Evolutionary conservation across 2,888 invertebrate species (phyloP).

Genomic region (Steromphala cineraria): DNA sequence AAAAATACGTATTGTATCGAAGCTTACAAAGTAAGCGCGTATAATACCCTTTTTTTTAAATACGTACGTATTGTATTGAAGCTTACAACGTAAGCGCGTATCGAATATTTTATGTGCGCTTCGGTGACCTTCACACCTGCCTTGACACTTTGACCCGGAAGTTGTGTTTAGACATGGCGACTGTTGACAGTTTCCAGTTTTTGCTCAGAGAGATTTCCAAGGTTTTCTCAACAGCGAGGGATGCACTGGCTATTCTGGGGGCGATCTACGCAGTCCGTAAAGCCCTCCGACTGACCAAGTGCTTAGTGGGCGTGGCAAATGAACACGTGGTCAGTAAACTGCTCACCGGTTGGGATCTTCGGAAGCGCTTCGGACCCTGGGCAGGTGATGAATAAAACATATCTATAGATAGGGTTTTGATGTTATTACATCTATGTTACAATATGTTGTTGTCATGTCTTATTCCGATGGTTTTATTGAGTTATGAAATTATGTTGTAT

Average conservation of each 20-base stretch:
- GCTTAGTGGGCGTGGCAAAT: conserved; percentile 49
- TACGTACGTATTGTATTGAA: too few relatives aligned
- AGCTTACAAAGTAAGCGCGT: too few relatives aligned
- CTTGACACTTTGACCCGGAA: background rate
- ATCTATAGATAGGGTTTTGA: too few relatives aligned
- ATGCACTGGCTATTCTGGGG: conserved; percentile 65
- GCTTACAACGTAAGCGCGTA: too few relatives aligned
- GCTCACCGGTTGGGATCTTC: conserved; percentile 47
- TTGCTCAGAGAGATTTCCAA: conserved; percentile 54
- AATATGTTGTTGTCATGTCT: too few relatives aligned
- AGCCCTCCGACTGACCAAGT: conserved; percentile 38
- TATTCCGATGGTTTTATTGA: too few relatives aligned
- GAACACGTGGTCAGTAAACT: conserved; percentile 57
- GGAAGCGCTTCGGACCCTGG: conserved; percentile 87
- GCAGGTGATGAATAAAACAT: conserved; percentile 82
- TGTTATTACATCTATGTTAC: too few relatives aligned
- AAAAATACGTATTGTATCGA: too few relatives aligned
- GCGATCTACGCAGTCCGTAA: conserved; percentile 58
- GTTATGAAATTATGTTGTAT: too few relatives aligned
- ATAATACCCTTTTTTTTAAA: too few relatives aligned
- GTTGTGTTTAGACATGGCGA: conserved; percentile 47
- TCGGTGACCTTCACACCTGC: too few relatives aligned
- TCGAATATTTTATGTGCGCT: too few relatives aligned
- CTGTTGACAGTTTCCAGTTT: conserved; percentile 68
- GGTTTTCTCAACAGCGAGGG: conserved; percentile 51